These are phyloP conservation scores for Spisula solida DNA, from an alignment of 2,888 invertebrate genomes.

Conservation along the genomic window DNA sequence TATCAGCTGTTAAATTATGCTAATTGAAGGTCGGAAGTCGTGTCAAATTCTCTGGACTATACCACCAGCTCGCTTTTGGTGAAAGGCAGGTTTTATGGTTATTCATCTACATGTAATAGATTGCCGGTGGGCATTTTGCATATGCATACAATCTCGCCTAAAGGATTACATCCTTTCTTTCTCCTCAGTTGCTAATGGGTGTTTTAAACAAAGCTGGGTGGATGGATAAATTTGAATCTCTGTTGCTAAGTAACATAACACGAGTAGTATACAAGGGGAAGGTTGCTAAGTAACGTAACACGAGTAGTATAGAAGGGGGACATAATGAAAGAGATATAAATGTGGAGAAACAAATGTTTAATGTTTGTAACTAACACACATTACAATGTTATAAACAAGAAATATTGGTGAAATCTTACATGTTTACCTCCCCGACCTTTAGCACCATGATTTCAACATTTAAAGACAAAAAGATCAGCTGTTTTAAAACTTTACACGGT, in stretches of 20 bases:
- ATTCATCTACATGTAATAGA: too few relatives aligned
- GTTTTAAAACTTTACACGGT: constrained; percentile 6
- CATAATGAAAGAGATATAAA: constrained; percentile 42
- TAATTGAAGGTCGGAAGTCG: too few relatives aligned
- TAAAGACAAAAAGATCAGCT: constrained; percentile 37
- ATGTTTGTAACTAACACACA: constrained; percentile 71
- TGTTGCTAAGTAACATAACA: constrained; percentile 32
- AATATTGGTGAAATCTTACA: constrained; percentile 62
- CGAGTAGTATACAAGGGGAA: constrained; percentile 2
- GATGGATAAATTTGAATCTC: constrained; percentile 28
- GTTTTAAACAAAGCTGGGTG: not conserved
- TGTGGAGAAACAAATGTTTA: constrained; percentile 70
- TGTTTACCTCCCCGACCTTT: constrained; percentile 30
- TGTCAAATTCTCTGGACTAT: too few relatives aligned
- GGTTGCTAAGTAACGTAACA: not conserved
- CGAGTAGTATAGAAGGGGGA: not conserved
- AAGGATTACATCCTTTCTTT: too few relatives aligned
- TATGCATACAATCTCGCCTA: too few relatives aligned
- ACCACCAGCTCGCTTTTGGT: too few relatives aligned
- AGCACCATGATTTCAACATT: constrained; percentile 56
- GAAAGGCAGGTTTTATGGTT: too few relatives aligned
- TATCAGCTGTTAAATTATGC: too few relatives aligned
- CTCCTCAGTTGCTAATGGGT: not conserved
- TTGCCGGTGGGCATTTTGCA: too few relatives aligned
- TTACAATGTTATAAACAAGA: constrained; percentile 69